Percentiles rank a stretch among this genome's conserved stretches.
Conservation (phyloP, 2,113 vertebrate genomes). For the Nothobranchius kuhntae region DNA sequence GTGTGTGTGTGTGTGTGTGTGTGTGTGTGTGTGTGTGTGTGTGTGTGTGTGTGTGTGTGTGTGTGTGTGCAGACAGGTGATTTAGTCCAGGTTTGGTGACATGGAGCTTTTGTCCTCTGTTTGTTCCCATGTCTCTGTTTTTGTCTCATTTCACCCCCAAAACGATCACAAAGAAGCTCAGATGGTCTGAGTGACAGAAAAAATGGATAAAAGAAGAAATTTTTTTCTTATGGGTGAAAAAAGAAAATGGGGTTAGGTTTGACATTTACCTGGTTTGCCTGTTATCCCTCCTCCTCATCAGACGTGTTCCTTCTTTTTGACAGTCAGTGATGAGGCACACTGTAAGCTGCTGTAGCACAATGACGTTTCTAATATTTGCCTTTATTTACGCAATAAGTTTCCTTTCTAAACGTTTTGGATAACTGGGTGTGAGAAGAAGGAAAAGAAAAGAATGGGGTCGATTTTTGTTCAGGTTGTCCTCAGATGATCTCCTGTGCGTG, state of each 20-base stretch:
- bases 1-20: conserved; percentile 9
- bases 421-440: conserved; percentile 19
- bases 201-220: conserved; percentile 19
- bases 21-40: conserved; percentile 10
- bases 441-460: conserved; percentile 15
- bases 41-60: background rate
- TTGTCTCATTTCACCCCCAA: conserved; percentile 27
- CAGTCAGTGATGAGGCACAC: conserved; percentile 49
- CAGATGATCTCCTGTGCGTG: conserved; percentile 37
- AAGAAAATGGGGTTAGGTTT: conserved; percentile 19
- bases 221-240: no score
- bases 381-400: conserved; percentile 4
- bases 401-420: conserved; percentile 35
- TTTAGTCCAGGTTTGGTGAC: conserved; percentile 14
- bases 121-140: conserved; percentile 22
- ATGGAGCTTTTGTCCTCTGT: conserved; percentile 52
- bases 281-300: conserved; percentile 42
- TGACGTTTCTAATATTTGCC: conserved; percentile 22
- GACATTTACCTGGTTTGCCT: conserved; percentile 60
- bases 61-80: background rate
- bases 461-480: conserved; percentile 54
- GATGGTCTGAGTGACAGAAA: conserved; percentile 46
- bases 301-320: conserved; percentile 58
- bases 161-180: conserved; percentile 40
- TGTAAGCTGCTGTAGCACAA: conserved; percentile 47